Conservation (phyloP, 2,888 invertebrate genomes). For the Idaea straminata region DNA sequence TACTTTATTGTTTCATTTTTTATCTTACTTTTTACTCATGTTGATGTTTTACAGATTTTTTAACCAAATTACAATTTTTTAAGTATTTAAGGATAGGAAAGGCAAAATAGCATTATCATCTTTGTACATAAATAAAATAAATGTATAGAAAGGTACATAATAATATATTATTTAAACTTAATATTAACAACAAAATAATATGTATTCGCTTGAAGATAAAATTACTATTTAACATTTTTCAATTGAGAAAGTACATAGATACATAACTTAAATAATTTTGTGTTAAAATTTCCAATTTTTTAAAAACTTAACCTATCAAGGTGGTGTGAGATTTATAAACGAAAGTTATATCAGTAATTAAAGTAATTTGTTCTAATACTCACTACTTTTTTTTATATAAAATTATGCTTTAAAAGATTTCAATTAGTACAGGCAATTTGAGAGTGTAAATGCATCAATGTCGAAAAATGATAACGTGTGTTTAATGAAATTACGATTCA, state of each 20-base stretch:
- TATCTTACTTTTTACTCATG: no score
- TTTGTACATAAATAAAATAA: constrained; percentile 6
- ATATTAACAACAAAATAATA: constrained; percentile 18
- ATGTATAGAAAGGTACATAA: constrained; percentile 24
- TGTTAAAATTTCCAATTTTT: not conserved
- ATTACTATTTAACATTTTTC: constrained; percentile 6
- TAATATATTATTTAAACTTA: constrained; percentile 31
- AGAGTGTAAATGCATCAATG: not conserved
- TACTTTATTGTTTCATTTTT: constrained; percentile 41
- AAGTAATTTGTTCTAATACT: not conserved
- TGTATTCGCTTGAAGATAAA: constrained; percentile 2
- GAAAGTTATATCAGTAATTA: not conserved
- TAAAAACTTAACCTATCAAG: not conserved
- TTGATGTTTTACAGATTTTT: no score
- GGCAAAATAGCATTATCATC: not conserved
- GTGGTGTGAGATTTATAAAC: not conserved
- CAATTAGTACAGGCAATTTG: not conserved
- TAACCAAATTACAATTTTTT: no score
- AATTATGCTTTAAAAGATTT: not conserved
- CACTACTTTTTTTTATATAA: not conserved
- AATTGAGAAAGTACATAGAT: constrained; percentile 6
- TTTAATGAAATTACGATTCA: no score
- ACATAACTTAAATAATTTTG: not conserved
- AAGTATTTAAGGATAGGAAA: not conserved
- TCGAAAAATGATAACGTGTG: not conserved